Base-by-base conservation (phyloP, 1,140 invertebrate genomes). In the Pemphigus obesinymphae region DNA sequence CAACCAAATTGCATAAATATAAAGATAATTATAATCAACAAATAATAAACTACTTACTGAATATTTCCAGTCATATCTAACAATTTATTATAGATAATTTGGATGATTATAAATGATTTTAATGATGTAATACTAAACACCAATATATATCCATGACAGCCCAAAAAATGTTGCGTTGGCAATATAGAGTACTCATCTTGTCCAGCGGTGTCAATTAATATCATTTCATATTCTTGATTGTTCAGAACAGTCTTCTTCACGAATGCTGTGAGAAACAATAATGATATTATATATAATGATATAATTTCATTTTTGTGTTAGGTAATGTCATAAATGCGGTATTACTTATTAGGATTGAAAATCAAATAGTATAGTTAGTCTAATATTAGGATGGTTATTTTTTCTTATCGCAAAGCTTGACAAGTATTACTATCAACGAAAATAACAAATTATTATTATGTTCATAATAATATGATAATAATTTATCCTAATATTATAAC, bases 161-260 rank as follows among this genome's bases (percentile, higher is more conserved):
- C 97, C 92, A 99, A 97, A 82, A 95, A 96, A 88, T 99, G 99
- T 86, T 97, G 95, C 50, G 94, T 92, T n/a, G 97, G 97, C 88
- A 99, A 96, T 89, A 99, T 96, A 82, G 96, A 97, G 88, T 97
- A 99, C 87, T 99, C 97, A 91, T 99, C 97, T 88, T 98, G 96
- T 72, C 97, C 97, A 83, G 97, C 97, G 66, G 97, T 99, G 87
- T 99, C 97, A 45, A 99, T 95, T 75, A 99, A 88, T 86, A 97
- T 95, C 0, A 99, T 90, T 87, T 94, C 93, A 90, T 98, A 99
- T 83, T 98, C 96, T 88, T 97, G 96, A 82, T 95, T 96, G 87
- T 94, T 93, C 15, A 98, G 90, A 84, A 95, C 91, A 48, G 95
- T 92, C 82, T 91, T 93, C 88, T 98, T 99, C 58, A 93, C 95